Conservation (phyloP, 2,113 vertebrate species). For the Asarcornis scutulata region DNA sequence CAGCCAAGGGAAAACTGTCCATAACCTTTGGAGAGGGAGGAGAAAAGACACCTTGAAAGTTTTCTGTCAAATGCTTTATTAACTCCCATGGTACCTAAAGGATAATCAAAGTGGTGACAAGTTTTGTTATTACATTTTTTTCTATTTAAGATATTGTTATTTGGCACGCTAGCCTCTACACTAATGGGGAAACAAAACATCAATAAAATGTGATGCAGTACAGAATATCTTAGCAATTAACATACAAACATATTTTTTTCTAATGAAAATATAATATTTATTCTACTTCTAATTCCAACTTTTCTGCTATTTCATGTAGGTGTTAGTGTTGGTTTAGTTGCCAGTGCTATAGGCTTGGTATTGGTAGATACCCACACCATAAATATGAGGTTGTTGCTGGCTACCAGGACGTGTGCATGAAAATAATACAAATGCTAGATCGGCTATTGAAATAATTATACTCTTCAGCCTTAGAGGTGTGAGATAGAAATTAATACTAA, state of each 20-base stretch:
- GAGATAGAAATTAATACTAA: neutral
- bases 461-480: fast-evolving
- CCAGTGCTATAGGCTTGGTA: neutral
- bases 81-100: neutral
- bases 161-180: neutral
- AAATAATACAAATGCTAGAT: fast-evolving
- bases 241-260: fast-evolving
- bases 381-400: fast-evolving
- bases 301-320: neutral
- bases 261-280: fast-evolving
- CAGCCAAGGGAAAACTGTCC: neutral
- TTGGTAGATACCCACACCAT: fast-evolving
- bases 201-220: neutral
- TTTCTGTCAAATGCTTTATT: neutral
- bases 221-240: neutral
- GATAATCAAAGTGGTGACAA: neutral
- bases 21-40: neutral
- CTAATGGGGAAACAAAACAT: neutral
- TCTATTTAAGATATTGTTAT: neutral
- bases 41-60: fast-evolving
- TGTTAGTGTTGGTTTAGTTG: fast-evolving
- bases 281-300: neutral
- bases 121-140: neutral
- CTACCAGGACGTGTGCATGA: neutral
- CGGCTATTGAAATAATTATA: fast-evolving